Base-by-base conservation (phyloP, 2,113 vertebrate species). In the Emydura subglobosa region DNA sequence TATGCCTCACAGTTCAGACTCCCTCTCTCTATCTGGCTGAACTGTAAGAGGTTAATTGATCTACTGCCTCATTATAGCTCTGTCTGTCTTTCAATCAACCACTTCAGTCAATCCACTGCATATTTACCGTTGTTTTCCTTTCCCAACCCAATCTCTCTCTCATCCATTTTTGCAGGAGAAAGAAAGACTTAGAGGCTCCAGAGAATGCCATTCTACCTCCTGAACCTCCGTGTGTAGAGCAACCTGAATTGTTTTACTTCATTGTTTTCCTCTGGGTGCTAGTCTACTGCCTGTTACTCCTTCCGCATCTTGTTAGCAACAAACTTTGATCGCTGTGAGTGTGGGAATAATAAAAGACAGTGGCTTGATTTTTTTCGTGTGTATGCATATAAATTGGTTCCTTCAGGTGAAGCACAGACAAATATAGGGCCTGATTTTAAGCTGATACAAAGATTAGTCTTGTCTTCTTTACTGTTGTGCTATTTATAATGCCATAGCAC, bases 221-320 rank as follows among this genome's bases (percentile, higher is more conserved):
- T 5, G 89, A 89, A 55, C 50, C 97, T 1, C 94, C 91, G 0
- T 78, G 90, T 5, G 92, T 90, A 44, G 97, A 98, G 84, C 98
- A 98, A 87, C 97, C 98, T 3, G 99, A 99, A 12, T 29, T 96
- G 94, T 97, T 99, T 49, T 98, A 98, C 85, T 98, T 99, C 59
- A 96, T 99, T n/a, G 95, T 99, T 92, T 98, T 99, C 94, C 98
- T 99, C 92, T 99, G 99, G 99, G 96, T 99, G 81, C 97, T 99
- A 86, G 97, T 99, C 74, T 99, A 99, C 97, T 99, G 99, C 97
- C 96, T 99, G 85, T 97, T 99, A 96, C 97, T 99, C 81, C 98
- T 99, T 95, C 99, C 99, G 3, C 99, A 99, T 96, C 98, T 99
- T 87, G 96, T 98, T 61, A 79, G 97, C 94, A 98, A 78, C 95